Conservation (phyloP, 1,140 invertebrate species). For the Diorhabda carinulata region DNA sequence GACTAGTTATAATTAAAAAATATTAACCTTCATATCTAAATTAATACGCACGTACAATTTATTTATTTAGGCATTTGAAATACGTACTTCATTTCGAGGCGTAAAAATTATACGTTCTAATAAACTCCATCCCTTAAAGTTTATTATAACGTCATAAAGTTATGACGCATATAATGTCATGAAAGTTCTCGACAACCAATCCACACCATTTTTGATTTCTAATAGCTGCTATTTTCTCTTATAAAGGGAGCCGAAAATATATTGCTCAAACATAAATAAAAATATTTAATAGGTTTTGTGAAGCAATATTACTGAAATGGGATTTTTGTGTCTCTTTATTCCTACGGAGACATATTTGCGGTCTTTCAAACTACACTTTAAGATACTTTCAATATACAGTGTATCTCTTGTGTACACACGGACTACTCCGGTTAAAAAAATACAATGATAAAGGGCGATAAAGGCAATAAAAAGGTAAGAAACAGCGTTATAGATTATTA, state of each 20-base stretch:
- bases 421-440: too few species aligned
- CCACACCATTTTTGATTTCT: constrained; percentile 18
- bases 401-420: too few species aligned
- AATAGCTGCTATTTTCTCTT: constrained; percentile 20
- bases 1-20: too few species aligned
- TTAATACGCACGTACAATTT: too few species aligned
- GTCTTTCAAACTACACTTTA: background rate
- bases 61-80: background rate
- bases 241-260: constrained; percentile 9
- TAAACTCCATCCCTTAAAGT: constrained; percentile 10
- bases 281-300: constrained; percentile 3
- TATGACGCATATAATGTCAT: constrained; percentile 21
- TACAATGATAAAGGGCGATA: too few species aligned
- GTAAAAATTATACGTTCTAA: constrained; percentile 2
- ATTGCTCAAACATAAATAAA: constrained; percentile 22
- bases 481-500: too few species aligned
- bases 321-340: background rate
- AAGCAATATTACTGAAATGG: background rate
- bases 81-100: background rate
- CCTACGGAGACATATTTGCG: background rate
- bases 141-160: constrained; percentile 26
- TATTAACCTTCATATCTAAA: too few species aligned
- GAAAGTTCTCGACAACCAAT: constrained; percentile 19
- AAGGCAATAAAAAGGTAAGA: too few species aligned
- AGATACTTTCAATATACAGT: too few species aligned